Conservation (phyloP, 2,888 invertebrate species). For the Cataglyphis livida region DNA sequence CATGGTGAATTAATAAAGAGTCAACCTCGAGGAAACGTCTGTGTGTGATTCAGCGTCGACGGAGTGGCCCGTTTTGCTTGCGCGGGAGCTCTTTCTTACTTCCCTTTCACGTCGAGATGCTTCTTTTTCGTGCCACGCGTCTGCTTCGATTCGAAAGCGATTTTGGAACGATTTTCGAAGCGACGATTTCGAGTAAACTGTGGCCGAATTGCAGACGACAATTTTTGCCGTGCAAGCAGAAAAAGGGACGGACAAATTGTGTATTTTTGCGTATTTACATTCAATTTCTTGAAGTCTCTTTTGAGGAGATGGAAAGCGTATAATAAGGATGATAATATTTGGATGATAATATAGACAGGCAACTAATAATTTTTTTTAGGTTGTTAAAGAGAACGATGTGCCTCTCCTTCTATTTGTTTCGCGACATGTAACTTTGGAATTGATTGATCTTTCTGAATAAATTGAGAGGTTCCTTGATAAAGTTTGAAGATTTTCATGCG, state of each 20-base stretch:
- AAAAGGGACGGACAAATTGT: conserved; percentile 11
- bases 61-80: conserved; percentile 29
- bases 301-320: conserved; percentile 1
- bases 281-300: conserved; percentile 77
- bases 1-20: conserved; percentile 81
- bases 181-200: conserved; percentile 34
- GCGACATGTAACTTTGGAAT: neutral
- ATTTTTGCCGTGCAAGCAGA: conserved; percentile 2
- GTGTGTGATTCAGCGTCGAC: conserved; percentile 25
- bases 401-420: neutral
- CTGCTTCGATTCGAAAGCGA: conserved; percentile 35
- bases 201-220: conserved; percentile 30
- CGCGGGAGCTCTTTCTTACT: conserved; percentile 1
- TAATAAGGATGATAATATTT: neutral
- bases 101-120: neutral
- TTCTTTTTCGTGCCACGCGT: conserved; percentile 21
- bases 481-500: neutral
- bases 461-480: neutral
- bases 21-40: conserved; percentile 50
- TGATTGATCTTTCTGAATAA: neutral
- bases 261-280: conserved; percentile 79
- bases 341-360: neutral
- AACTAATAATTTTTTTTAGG: conserved; percentile 1
- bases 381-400: neutral
- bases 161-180: conserved; percentile 34